Conservation (phyloP, 2,888 invertebrate genomes). For the Acleris sparsana region DNA sequence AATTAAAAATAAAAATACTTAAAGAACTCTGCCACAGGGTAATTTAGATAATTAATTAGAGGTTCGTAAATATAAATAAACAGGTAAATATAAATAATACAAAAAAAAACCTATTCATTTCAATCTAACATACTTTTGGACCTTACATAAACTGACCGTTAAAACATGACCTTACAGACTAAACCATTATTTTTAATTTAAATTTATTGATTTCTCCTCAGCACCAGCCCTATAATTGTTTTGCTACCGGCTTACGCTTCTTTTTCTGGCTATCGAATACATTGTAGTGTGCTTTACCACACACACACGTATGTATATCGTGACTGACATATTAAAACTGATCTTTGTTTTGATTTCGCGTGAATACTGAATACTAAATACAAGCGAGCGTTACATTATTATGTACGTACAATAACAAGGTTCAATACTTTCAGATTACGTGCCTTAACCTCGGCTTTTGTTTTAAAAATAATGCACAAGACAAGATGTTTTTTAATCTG, state of each 20-base stretch:
- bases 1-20: no score
- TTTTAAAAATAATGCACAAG: no score
- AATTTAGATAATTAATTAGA: no score
- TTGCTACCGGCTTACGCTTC: slow-evolving; percentile 66
- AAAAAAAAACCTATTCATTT: no score
- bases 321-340: slow-evolving; percentile 30
- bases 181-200: no score
- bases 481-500: no score
- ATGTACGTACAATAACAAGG: background rate
- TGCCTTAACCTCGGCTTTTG: background rate
- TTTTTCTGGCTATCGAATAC: slow-evolving; percentile 51
- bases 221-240: slow-evolving; percentile 52
- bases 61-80: no score
- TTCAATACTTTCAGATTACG: slow-evolving; percentile 4
- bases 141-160: no score
- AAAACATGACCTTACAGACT: no score
- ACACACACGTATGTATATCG: slow-evolving; percentile 17
- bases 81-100: no score
- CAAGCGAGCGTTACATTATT: background rate
- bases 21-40: no score
- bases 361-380: background rate
- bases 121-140: no score
- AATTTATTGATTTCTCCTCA: slow-evolving; percentile 18
- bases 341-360: slow-evolving; percentile 21
- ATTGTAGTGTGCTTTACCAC: slow-evolving; percentile 37